Base-by-base conservation (phyloP, 2,113 vertebrate species). In the Oophaga pumilio region DNA sequence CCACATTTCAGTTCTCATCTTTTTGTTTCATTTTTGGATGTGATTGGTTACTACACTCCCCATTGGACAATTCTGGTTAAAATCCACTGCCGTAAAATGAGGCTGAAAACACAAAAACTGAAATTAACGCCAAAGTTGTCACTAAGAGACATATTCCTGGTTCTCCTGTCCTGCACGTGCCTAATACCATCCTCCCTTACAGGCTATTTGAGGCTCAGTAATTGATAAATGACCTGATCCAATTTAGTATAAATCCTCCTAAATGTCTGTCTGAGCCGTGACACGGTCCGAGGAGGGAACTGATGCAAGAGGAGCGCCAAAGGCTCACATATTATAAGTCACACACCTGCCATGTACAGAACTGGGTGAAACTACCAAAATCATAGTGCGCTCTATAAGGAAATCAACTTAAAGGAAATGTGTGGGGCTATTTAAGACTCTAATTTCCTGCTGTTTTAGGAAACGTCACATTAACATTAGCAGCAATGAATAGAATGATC, bases 181-280 rank as follows among this genome's bases (percentile, higher is more conserved):
- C 76, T 52, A 73, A 28, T 15, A 12, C 68, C 26, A 8, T 49
- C 76, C 22, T 56, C 22, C 50, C 18, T 56, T 78, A 18, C 1
- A 57, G 15, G 57, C 52, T 79, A 79, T 79, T 79, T 79, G n/a
- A 79, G 53, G 53, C 24, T 59, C 24, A 79, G 76, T 57, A 79
- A 79, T 79, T 79, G 76, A 14, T 15, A 59, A 79, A 79, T 8
- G 13, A 56, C 76, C 22, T 78, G 9, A 78, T 79, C 50, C 76
- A 26, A 79, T 57, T 79, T 57, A 8, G 18, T 74, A 50, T 28
- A 50, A 74, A 50, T 74, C 43, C 18, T 50, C 22, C 43, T 50
- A 74, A 74, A 22, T 74, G 71, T 22, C 69, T 18, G 17, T 50
- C 71, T 10, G 43, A 28, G 33, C 33, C 4, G 0, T 33, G 71